Conservation (phyloP, 2,113 vertebrate genomes). For the Austrofundulus limnaeus region DNA sequence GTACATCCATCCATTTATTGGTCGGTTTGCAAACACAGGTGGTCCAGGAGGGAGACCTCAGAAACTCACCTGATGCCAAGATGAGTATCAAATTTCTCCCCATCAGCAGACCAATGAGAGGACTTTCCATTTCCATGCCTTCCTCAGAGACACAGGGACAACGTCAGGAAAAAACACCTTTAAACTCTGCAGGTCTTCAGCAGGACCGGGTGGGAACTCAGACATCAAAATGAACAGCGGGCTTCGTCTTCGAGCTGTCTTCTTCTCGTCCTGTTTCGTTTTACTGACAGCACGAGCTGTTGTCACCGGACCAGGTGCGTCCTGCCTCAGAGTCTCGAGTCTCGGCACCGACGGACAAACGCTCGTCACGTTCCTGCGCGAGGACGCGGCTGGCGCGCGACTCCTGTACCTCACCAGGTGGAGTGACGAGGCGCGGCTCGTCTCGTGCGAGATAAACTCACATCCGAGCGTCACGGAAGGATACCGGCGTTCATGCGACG, state of each 20-base stretch:
- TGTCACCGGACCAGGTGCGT: constrained; percentile 30
- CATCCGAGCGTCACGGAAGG: constrained; percentile 19
- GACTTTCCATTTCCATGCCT: background rate
- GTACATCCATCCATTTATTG: too few species aligned
- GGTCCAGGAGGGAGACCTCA: too few species aligned
- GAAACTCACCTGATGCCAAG: background rate
- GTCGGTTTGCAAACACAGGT: too few species aligned
- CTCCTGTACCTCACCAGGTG: constrained; percentile 73
- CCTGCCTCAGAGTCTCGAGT: constrained; percentile 53
- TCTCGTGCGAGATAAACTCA: constrained; percentile 55
- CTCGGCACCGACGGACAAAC: constrained; percentile 10
- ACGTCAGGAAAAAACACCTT: background rate
- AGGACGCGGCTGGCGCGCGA: constrained; percentile 19
- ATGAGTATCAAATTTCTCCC: constrained; percentile 32
- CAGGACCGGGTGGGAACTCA: background rate
- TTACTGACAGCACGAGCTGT: constrained; percentile 6
- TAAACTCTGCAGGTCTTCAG: background rate
- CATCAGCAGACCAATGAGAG: constrained; percentile 30
- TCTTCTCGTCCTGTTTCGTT: constrained; percentile 18
- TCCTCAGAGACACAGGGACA: background rate
- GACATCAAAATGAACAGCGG: constrained; percentile 42
- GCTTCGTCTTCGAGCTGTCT: background rate
- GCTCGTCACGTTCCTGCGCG: constrained; percentile 49
- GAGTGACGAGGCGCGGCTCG: constrained; percentile 57
- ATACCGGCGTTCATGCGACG: constrained; percentile 64